phyloP scores from a whole-genome alignment of 2,113 vertebrate species.

The Eubucco bourcierii region DNA sequence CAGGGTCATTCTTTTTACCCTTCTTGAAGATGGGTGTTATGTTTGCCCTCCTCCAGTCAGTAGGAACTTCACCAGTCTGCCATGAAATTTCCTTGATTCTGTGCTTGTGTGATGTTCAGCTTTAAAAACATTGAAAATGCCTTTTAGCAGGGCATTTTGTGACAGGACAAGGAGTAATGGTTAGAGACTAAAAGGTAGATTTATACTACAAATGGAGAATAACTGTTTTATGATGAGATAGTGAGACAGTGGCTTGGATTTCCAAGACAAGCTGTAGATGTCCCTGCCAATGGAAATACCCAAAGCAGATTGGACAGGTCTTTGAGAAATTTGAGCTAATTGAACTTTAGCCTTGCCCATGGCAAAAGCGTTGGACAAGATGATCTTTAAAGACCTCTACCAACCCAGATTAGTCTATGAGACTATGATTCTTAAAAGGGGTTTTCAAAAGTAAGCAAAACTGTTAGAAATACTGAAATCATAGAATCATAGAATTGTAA shows the following conservation, averaged over 20 bases:
- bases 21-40: too few species aligned
- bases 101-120: background rate
- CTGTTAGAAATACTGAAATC: background rate
- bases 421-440: background rate
- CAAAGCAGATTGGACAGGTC: fast-evolving
- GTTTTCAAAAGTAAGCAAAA: background rate
- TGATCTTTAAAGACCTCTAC: background rate
- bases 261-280: background rate
- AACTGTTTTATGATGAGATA: background rate
- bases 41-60: too few species aligned
- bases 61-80: too few species aligned
- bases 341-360: fast-evolving
- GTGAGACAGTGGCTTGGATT: background rate
- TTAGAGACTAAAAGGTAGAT: background rate
- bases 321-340: background rate
- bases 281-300: fast-evolving
- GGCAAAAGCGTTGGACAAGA: background rate
- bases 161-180: fast-evolving
- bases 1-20: too few species aligned
- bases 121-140: background rate
- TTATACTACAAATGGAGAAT: background rate
- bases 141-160: background rate
- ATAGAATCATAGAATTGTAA: too few species aligned
- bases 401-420: background rate
- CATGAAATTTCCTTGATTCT: too few species aligned